phyloP scores from a whole-genome alignment of 1,140 invertebrate species.

The Sycobia sp. region DNA sequence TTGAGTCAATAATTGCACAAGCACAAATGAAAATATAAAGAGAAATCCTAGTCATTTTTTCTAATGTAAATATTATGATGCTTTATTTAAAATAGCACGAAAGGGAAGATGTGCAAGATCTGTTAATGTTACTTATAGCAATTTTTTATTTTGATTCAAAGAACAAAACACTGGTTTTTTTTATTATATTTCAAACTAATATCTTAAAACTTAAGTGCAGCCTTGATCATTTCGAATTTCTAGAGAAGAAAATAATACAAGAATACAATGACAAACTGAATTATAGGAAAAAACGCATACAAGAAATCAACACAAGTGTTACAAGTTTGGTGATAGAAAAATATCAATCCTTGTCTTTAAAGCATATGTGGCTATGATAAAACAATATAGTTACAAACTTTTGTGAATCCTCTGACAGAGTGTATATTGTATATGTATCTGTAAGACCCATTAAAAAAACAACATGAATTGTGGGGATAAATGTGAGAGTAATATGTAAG shows the following conservation, averaged over 20 bases:
- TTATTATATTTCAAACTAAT: conserved; percentile 12
- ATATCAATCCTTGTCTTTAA: conserved; percentile 4
- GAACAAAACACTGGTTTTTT: conserved; percentile 11
- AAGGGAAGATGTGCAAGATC: conserved; percentile 12
- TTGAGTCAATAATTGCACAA: conserved; percentile 31
- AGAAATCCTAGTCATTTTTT: conserved; percentile 34
- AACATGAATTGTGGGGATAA: conserved; percentile 12
- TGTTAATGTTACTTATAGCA: conserved; percentile 8
- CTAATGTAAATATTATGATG: conserved; percentile 31
- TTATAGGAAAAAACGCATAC: not conserved
- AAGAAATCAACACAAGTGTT: too few species aligned
- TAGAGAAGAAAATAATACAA: conserved; percentile 33
- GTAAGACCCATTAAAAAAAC: conserved; percentile 27
- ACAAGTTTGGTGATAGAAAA: too few species aligned
- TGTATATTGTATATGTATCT: conserved; percentile 35
- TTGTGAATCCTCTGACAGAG: conserved; percentile 38
- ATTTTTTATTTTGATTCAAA: conserved; percentile 13
- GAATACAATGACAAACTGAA: not conserved
- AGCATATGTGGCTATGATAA: conserved; percentile 16
- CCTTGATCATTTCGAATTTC: conserved; percentile 36
- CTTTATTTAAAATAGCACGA: conserved; percentile 6
- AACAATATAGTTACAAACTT: conserved; percentile 28
- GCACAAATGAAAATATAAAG: conserved; percentile 21
- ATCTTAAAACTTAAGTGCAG: conserved; percentile 29
- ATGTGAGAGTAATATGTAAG: conserved; percentile 11